A percentile compares a stretch with the other conserved stretches of the same genome.
Conservation (phyloP, 2,888 invertebrate species). For the Brachypterus glaber region DNA sequence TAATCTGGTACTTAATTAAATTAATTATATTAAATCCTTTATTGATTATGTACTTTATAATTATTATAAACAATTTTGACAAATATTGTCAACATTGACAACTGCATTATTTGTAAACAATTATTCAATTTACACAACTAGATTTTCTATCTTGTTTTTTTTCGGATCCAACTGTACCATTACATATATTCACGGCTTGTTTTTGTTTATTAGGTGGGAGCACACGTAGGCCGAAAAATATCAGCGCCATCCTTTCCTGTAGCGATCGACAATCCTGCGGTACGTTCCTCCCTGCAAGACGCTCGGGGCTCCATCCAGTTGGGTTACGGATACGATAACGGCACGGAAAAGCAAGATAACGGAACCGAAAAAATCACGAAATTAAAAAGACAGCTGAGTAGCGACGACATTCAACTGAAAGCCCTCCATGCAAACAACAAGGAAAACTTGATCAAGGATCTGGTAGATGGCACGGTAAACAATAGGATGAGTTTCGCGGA, state of each 20-base stretch:
- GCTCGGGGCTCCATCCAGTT: slow-evolving; percentile 60
- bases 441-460: slow-evolving; percentile 45
- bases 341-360: slow-evolving; percentile 52
- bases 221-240: slow-evolving; percentile 43
- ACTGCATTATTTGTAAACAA: no score
- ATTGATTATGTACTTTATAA: no score
- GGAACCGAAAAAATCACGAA: slow-evolving; percentile 46
- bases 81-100: no score
- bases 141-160: no score
- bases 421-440: slow-evolving; percentile 40
- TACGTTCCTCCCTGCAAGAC: slow-evolving; percentile 68
- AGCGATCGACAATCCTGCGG: slow-evolving; percentile 50
- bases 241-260: slow-evolving; percentile 45
- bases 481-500: slow-evolving; percentile 65
- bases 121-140: no score
- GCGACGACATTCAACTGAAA: slow-evolving; percentile 45
- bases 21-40: no score
- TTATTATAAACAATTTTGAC: no score
- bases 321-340: slow-evolving; percentile 48
- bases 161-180: no score
- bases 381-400: slow-evolving; percentile 51
- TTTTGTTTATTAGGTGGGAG: slow-evolving; percentile 33
- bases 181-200: no score
- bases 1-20: no score
- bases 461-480: slow-evolving; percentile 48